Percentiles rank a stretch among this genome's conserved stretches.
Evolutionary conservation across 2,113 vertebrate genomes (phyloP).

Genomic region (Malurus elegans): DNA sequence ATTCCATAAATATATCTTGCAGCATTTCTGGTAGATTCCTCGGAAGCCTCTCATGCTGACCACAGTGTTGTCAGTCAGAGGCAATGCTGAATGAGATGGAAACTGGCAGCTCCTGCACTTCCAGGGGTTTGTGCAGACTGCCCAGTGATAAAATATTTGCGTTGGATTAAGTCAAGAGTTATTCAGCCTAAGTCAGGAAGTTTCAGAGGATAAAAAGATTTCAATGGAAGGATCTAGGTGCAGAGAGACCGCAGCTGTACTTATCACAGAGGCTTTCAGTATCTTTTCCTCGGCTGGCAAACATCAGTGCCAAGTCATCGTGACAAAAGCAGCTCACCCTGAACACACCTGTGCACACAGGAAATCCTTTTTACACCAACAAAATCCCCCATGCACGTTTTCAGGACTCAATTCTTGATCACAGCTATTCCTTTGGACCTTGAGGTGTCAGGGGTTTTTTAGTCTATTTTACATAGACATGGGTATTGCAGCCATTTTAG

Average conservation of each 20-base stretch:
- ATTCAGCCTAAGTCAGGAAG: not conserved
- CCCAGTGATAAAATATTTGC: not conserved
- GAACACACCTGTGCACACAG: not conserved
- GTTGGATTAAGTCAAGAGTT: not conserved
- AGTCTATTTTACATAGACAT: not conserved
- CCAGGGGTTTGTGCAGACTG: not conserved
- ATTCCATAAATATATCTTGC: conserved; percentile 29
- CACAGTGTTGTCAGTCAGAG: not conserved
- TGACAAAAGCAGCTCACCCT: not conserved
- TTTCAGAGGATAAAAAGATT: not conserved
- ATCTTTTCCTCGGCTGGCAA: not conserved
- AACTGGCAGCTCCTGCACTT: conserved; percentile 28
- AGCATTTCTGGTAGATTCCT: conserved; percentile 3
- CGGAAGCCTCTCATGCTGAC: not conserved
- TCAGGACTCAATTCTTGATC: not conserved
- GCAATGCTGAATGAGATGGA: not conserved
- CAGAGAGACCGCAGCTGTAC: not conserved
- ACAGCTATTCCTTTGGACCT: not conserved
- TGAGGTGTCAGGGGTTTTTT: not conserved
- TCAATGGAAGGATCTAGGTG: not conserved
- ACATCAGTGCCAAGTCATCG: not conserved
- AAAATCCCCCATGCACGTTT: fast-evolving
- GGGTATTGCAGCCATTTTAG: not conserved
- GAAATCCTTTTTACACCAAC: not conserved
- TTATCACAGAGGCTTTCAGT: not conserved